phyloP scores from a whole-genome alignment of 2,113 vertebrate genomes.

The Calypte anna region DNA sequence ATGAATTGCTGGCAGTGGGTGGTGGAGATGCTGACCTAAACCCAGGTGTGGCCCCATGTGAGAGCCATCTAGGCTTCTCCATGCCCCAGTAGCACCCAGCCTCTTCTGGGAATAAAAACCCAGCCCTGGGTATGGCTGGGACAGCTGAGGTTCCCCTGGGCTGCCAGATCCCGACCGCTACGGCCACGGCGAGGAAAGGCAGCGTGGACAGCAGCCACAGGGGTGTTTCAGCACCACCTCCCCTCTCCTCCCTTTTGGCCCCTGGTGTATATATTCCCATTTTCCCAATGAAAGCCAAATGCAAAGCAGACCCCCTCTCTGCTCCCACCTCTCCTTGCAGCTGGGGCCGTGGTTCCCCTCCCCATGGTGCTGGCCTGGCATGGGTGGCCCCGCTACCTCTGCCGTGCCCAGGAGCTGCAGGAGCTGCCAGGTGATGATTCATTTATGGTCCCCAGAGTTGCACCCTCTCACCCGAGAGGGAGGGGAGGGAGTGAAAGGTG shows the following conservation, averaged over 20 bases:
- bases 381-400: background rate
- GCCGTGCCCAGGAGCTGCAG: fast-evolving
- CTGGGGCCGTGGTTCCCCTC: background rate
- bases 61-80: background rate
- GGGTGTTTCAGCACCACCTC: background rate
- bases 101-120: background rate
- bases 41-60: fast-evolving
- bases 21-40: background rate
- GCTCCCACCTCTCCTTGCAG: background rate
- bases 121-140: background rate
- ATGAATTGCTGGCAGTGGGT: background rate
- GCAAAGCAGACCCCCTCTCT: fast-evolving
- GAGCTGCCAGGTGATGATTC: background rate
- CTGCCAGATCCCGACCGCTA: background rate
- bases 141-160: background rate
- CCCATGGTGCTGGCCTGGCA: background rate
- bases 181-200: fast-evolving
- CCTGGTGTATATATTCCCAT: background rate
- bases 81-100: background rate
- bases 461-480: background rate
- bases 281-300: background rate
- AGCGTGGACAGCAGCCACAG: fast-evolving
- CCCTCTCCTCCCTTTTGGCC: background rate
- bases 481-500: background rate
- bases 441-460: background rate